Evolutionary conservation across 2,113 vertebrate genomes (phyloP), one percentile per base, ranked within the genome.

Genomic region (Nothocercus julius): DNA sequence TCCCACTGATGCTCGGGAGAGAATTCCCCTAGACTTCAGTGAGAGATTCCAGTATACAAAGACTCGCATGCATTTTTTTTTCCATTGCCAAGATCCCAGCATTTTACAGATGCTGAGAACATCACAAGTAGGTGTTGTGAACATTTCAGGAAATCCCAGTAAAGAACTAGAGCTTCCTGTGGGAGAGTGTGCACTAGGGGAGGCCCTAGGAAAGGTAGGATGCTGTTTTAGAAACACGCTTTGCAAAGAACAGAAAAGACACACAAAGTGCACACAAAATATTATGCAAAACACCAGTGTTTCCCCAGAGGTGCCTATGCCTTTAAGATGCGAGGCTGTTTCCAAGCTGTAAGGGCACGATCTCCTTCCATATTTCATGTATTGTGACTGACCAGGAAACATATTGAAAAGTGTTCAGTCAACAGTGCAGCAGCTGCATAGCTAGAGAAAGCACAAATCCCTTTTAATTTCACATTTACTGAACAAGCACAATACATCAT

Each of bases 381-480:
- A 73, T 3, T 18, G 56, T 20, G 63, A 77, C 3, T 70, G 61
- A 93, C 79, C 61, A 87, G 32, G 42, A 83, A 92, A 89, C 42
- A 19, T 2, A 66, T 0, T 18, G 76, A 68, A 51, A 89, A 87
- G 53, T 3, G 2, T 70, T 16, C 70, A 51, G 85, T 47, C 81
- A 93, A 90, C 84, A 93, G 56, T 2, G 49, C 73, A 86, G 82
- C 95, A 96, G 96, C 89, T 95, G 90, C 79, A 68, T 15, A 79
- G n/a, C 62, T 22, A 68, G 32, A 87, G 85, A 89, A 77, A 32
- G 62, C 47, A 64, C 62, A 89, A 77, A 77, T 77, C 82, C 66
- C 68, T 95, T 96, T 84, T 77, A 88, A 80, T 80, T 95, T 94
- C 62, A 87, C 89, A 92, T 59, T 79, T 82, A 74, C 76, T 89